Conservation (phyloP, 2,888 invertebrate genomes). For the Sinhomidia bicolor region DNA sequence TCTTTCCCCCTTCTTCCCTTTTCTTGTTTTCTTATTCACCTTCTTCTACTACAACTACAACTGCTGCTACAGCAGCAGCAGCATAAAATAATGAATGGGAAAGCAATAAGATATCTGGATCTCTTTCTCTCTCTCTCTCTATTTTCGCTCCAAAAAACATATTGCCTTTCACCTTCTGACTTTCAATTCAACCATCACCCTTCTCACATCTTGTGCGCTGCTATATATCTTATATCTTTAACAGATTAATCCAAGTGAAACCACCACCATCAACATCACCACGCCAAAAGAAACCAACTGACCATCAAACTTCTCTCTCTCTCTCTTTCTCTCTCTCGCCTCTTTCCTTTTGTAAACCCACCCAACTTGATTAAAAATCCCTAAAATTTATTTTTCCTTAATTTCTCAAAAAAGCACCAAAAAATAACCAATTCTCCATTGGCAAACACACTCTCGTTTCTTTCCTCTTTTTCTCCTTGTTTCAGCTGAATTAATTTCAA, state of each 20-base stretch:
- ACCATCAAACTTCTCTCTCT: slow-evolving; percentile 18
- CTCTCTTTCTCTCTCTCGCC: background rate
- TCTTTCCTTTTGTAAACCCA: slow-evolving; percentile 20
- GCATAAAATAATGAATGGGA: slow-evolving; percentile 48
- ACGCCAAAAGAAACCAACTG: background rate
- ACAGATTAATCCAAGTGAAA: slow-evolving; percentile 39
- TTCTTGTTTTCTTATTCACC: background rate
- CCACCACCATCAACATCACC: background rate
- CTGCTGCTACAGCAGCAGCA: no score
- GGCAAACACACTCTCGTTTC: background rate
- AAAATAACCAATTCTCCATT: slow-evolving; percentile 37
- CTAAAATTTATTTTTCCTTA: slow-evolving; percentile 43
- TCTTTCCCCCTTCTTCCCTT: slow-evolving; percentile 16
- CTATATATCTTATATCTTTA: no score
- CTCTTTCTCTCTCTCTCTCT: background rate
- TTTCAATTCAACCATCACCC: slow-evolving; percentile 42
- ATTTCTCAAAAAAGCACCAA: slow-evolving; percentile 20
- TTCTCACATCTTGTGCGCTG: background rate
- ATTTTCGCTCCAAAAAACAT: slow-evolving; percentile 3
- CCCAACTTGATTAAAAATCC: slow-evolving; percentile 51
- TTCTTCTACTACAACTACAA: no score
- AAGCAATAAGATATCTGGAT: slow-evolving; percentile 30
- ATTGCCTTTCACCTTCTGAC: slow-evolving; percentile 51
- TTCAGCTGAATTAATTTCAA: slow-evolving; percentile 20
- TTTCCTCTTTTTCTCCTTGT: background rate